Evolutionary conservation across 2,888 invertebrate genomes (phyloP), one percentile per base, ranked within the genome.

Genomic region (Terebella lapidaria): DNA sequence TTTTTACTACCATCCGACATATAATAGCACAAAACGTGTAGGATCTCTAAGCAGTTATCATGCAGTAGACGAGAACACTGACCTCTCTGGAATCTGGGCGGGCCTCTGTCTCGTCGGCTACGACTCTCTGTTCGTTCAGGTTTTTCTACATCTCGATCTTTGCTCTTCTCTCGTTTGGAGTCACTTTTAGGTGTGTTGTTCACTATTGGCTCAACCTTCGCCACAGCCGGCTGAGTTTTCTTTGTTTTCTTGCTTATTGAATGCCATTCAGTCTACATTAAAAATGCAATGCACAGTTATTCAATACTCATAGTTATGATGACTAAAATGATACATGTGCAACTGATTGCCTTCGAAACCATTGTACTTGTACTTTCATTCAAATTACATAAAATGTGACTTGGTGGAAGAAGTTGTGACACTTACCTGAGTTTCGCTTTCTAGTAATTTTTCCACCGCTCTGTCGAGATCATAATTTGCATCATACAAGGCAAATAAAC

Each of bases 401-500:
- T n/a, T n/a, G n/a, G n/a, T n/a, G n/a, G n/a, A n/a, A n/a, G n/a
- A 10, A 35, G 10, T 15, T 35, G n/a, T n/a, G 10, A 35, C 42
- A 35, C 42, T n/a, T 15, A 35, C 42, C 42, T 35, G 42, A 15
- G n/a, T 35, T 20, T 59, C 52, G 22, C 24, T 59, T 80, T 92
- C 92, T 57, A 90, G 84, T 64, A 92, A 85, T 82, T 89, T 86
- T 75, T 89, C 88, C 71, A 89, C 88, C 65, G 93, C 94, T 75
- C 86, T 86, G 72, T 89, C 87, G 78, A 90, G 84, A 83, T 95
- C 93, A 80, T 91, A 88, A 83, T 94, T 92, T 74, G 90, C 89
- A 84, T 95, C 94, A 80, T 94, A 91, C 60, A 95, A 86, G 63
- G 94, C 94, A 79, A 92, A 89, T 75, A 90, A 89, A 59, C 91